Conservation (phyloP, 2,797 vertebrate genomes). For the Enteromius trimaculatus region DNA sequence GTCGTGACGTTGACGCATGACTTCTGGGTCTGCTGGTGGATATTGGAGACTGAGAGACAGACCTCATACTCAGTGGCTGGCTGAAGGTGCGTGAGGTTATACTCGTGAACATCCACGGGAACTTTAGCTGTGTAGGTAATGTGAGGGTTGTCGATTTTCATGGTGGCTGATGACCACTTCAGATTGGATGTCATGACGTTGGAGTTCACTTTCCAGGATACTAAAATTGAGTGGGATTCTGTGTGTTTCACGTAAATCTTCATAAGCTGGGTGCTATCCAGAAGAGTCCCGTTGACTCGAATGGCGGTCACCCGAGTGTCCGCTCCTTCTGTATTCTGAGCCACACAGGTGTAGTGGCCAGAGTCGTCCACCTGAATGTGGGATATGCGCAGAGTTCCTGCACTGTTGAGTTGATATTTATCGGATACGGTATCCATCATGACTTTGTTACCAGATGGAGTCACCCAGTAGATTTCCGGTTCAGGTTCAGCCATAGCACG, state of each 20-base stretch:
- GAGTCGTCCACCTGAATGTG: constrained; percentile 90
- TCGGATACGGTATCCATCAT: constrained; percentile 86
- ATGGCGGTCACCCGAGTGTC: constrained; percentile 91
- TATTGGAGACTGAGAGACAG: constrained; percentile 91
- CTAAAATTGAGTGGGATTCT: constrained; percentile 91
- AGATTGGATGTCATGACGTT: constrained; percentile 93
- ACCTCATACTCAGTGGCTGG: constrained; percentile 95
- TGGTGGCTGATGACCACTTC: constrained; percentile 95
- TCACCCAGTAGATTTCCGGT: constrained; percentile 98
- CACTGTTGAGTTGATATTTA: constrained; percentile 87
- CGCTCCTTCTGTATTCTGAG: constrained; percentile 91
- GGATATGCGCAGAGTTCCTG: constrained; percentile 89
- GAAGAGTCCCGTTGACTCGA: constrained; percentile 91
- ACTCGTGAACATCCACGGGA: constrained; percentile 94
- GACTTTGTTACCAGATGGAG: constrained; percentile 91
- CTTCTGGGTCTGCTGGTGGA: constrained; percentile 91
- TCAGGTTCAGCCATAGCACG: constrained; percentile 94
- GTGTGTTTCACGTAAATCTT: constrained; percentile 93
- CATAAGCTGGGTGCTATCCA: constrained; percentile 90
- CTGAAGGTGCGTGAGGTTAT: constrained; percentile 94
- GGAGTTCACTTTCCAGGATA: constrained; percentile 96
- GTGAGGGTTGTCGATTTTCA: constrained; percentile 98
- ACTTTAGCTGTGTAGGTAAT: constrained; percentile 96
- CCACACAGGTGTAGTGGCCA: constrained; percentile 93
- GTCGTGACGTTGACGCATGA: constrained; percentile 96